Conservation (phyloP, 2,797 vertebrate genomes). For the Eurystomus glaucurus region DNA sequence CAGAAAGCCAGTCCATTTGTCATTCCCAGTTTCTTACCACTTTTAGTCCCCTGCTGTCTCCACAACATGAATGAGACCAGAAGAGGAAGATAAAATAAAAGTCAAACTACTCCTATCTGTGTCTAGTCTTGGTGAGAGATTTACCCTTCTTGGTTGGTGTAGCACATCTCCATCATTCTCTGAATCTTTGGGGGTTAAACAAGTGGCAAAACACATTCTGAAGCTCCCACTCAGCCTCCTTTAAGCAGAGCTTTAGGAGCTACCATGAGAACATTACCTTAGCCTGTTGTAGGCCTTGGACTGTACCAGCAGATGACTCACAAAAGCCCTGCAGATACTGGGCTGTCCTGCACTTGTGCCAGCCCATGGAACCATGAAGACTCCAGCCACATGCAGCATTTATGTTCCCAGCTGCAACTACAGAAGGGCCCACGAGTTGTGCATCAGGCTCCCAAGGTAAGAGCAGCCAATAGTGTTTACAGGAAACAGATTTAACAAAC, state of each 20-base stretch:
- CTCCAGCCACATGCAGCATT: background rate
- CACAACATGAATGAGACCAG: background rate
- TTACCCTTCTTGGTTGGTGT: background rate
- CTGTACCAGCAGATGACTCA: background rate
- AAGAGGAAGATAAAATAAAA: background rate
- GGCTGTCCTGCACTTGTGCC: background rate
- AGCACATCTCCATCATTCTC: accelerated
- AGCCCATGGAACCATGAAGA: background rate
- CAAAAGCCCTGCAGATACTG: background rate
- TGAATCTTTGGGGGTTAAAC: background rate
- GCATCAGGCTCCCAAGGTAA: background rate
- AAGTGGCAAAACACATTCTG: accelerated
- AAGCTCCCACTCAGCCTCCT: background rate
- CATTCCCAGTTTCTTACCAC: background rate
- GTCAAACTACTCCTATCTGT: background rate
- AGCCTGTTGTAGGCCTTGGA: background rate
- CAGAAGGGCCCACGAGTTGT: accelerated
- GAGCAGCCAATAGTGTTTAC: accelerated
- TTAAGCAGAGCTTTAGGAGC: background rate
- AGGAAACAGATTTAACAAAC: background rate
- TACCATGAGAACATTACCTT: background rate
- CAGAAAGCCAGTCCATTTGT: background rate
- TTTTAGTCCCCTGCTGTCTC: background rate
- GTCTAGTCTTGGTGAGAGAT: background rate
- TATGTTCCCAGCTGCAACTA: background rate